A percentile compares a stretch with the other conserved stretches of the same genome.
phyloP scores from a whole-genome alignment of 2,113 vertebrate species.

The Candoia aspera region DNA sequence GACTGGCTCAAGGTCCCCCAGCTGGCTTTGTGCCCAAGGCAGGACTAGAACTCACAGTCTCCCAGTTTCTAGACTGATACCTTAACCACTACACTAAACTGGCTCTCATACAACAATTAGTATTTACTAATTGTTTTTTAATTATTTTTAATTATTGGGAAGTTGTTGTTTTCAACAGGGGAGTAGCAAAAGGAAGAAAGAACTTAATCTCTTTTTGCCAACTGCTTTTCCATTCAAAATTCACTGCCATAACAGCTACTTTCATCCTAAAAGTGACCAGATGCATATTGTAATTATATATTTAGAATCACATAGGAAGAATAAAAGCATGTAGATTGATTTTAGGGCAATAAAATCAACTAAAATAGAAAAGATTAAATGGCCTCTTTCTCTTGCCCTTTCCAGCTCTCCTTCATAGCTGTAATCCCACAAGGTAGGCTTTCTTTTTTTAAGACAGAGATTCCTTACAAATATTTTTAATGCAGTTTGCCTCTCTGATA shows the following conservation, averaged over 20 bases:
- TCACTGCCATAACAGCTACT: neutral
- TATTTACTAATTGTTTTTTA: no score
- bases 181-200: neutral
- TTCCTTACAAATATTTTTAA: neutral
- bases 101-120: neutral
- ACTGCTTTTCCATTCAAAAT: neutral
- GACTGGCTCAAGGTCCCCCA: no score
- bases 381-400: neutral
- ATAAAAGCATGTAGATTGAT: neutral
- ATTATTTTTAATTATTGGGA: constrained; percentile 6
- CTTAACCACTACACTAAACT: no score
- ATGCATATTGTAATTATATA: neutral
- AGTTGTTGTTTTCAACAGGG: neutral
- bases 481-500: neutral
- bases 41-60: no score
- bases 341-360: neutral
- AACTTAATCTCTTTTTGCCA: neutral
- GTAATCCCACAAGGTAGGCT: neutral
- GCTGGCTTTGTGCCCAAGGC: no score
- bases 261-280: neutral
- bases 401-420: neutral
- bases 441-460: neutral
- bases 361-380: neutral
- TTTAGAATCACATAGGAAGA: neutral
- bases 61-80: no score